Evolutionary conservation across 2,888 invertebrate genomes (phyloP).

Genomic region (Isoperla grammatica): DNA sequence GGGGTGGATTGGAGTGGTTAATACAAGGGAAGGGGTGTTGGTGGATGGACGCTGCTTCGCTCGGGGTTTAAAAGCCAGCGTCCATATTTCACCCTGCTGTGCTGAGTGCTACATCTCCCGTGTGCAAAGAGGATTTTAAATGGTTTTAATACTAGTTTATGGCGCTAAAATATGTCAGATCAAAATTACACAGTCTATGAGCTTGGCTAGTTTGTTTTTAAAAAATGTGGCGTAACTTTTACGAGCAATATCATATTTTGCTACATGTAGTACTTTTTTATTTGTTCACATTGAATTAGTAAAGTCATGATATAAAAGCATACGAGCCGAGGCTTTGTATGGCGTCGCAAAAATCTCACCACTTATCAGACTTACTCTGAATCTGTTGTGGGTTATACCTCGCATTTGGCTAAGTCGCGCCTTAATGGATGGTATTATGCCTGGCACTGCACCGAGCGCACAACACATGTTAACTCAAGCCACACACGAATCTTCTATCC

Average conservation of each 20-base stretch:
- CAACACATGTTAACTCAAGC: conserved; percentile 9
- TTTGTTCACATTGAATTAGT: conserved; percentile 5
- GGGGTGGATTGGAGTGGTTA: no score
- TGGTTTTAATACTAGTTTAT: conserved; percentile 29
- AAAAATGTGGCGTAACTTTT: no score
- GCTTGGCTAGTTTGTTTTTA: no score
- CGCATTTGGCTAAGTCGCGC: no score
- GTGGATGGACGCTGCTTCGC: no score
- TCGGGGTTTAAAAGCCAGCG: conserved; percentile 16
- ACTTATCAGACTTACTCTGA: conserved; percentile 11
- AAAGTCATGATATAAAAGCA: conserved; percentile 1
- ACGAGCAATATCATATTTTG: no score
- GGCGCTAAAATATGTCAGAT: conserved; percentile 25
- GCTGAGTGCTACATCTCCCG: neutral
- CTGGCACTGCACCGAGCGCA: neutral
- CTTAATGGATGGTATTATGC: conserved; percentile 6
- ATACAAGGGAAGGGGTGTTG: no score
- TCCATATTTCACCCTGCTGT: conserved; percentile 21
- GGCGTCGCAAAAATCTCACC: neutral
- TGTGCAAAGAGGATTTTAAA: conserved; percentile 8
- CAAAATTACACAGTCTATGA: conserved; percentile 19
- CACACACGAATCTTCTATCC: neutral
- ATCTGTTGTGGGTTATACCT: neutral
- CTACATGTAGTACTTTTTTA: neutral
- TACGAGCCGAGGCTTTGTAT: neutral